Evolutionary conservation across 2,888 invertebrate genomes (phyloP), one percentile per base, ranked within the genome.

Genomic region (Portevinia maculata): DNA sequence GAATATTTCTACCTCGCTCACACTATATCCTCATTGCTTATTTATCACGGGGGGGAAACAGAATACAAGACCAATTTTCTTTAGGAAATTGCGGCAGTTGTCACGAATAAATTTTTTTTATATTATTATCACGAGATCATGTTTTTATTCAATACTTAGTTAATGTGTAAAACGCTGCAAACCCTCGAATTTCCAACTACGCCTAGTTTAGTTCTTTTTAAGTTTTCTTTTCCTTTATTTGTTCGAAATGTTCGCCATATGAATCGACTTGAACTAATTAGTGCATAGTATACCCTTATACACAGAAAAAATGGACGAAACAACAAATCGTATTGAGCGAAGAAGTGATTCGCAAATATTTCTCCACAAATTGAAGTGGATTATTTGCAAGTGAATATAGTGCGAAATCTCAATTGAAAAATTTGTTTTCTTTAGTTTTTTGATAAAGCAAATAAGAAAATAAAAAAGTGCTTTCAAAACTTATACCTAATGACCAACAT

Each of bases 271-370:
- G 1, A 7, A 52, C 19, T 19, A 52, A 37, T 55, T 55, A 55
- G 19, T 39, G 13, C 39, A 24, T 39, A 21, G n/a, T 37, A 55
- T 24, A 24, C 55, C 55, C 37, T 24, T 55, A 15, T 55, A 24
- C 37, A 21, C 17, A 53, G 21, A 28, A 55, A 52, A 55, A 39
- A 55, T 55, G 37, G 39, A 55, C 39, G 55, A 55, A 46, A n/a
- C 6, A 48, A 44, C 44, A 48, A n/a, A 46, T 48, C 24, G 48
- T 24, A 48, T 24, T 15, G 39, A 37, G 39, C 24, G 2, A n/a
- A 21, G 39, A n/a, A 21, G 39, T 55, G 37, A 21, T 55, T 21
- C 6, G 34, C 32, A 53, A n/a, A 11, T 21, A 53, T 37, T 39
- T 39, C 11, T 11, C 19, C 19, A 21, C 13, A 44, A 44, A 44